phyloP scores from a whole-genome alignment of 2,797 vertebrate species.

The Limosa lapponica region DNA sequence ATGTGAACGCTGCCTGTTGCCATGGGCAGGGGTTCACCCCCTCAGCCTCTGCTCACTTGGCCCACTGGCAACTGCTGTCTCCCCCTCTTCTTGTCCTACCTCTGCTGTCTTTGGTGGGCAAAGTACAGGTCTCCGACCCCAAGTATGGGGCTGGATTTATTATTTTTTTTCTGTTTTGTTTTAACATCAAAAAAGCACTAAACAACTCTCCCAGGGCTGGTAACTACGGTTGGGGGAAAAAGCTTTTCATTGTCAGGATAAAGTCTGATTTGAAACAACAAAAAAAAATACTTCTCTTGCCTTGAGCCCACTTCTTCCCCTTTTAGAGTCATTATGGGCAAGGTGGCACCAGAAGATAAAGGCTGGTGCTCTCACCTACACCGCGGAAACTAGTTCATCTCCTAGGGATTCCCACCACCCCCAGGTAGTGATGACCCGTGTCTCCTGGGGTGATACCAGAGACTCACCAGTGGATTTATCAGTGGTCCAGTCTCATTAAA shows the following conservation, averaged over 20 bases:
- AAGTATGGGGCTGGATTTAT: accelerated
- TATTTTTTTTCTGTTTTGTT: accelerated
- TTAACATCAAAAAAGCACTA: not conserved
- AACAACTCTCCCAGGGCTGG: not conserved
- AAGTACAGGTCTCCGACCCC: not conserved
- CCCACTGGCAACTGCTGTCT: not conserved
- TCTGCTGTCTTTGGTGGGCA: not conserved
- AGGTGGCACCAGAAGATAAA: not conserved
- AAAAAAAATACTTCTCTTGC: not conserved
- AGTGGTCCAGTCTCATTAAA: not conserved
- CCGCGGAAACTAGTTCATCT: not conserved
- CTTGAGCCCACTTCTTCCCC: not conserved
- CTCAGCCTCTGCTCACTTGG: not conserved
- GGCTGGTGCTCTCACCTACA: not conserved
- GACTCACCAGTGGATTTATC: not conserved
- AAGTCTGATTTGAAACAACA: not conserved
- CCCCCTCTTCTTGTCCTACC: not conserved
- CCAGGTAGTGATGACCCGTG: accelerated
- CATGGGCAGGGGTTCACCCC: not conserved
- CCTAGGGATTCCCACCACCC: not conserved
- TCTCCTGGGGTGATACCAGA: not conserved
- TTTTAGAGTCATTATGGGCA: not conserved
- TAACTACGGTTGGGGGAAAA: not conserved
- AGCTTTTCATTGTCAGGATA: not conserved
- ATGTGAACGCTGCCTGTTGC: not conserved